Evolutionary conservation across 2,113 vertebrate genomes (phyloP), one percentile per base, ranked within the genome.

Genomic region (Ibidorhyncha struthersii): DNA sequence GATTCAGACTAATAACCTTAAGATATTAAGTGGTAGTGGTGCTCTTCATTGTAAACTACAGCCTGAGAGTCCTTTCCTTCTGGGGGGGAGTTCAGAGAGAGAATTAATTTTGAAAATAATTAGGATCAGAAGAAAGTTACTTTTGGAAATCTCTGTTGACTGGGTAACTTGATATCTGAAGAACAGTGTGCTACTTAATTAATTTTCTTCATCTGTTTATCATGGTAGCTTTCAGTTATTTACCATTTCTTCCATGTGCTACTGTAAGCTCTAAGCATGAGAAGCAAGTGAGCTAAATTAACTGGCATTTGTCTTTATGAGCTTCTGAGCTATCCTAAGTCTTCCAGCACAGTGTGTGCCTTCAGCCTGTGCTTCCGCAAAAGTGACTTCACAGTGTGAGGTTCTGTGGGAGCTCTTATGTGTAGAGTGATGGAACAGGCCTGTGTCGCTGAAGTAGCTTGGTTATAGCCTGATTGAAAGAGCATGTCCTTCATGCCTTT

Each of bases 141-240:
- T 71, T 94, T 71, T 58, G 30, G 26, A 81, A 70, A 70, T 45
- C 18, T 78, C 17, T 82, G 52, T 76, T 88, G 43, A 67, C 40
- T 73, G 25, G 7, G 4, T 61, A 82, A 69, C 38, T 25, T 86
- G 29, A 88, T 83, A 56, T 66, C 4, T 8, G n/a, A 77, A 93
- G 50, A 71, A 80, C 18, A 72, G 8, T 15, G 7, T 30, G 11
- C 63, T 93, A 55, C 50, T 85, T 78, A 90, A 70, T 86, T 94
- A 34, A 65, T 92, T 90, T 72, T 79, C 58, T 66, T 88, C 63
- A 82, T 89, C 65, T 80, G n/a, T 72, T 94, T 85, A 76, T 94
- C 15, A 65, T 49, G 21, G 22, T 69, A 77, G 13, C 9, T 82
- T 90, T 95, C 74, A 88, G 34, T 93, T 95, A 85, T 78, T 90